These are phyloP conservation scores for Nectonema munidae DNA, from an alignment of 2,888 invertebrate species.

Conservation along the genomic window DNA sequence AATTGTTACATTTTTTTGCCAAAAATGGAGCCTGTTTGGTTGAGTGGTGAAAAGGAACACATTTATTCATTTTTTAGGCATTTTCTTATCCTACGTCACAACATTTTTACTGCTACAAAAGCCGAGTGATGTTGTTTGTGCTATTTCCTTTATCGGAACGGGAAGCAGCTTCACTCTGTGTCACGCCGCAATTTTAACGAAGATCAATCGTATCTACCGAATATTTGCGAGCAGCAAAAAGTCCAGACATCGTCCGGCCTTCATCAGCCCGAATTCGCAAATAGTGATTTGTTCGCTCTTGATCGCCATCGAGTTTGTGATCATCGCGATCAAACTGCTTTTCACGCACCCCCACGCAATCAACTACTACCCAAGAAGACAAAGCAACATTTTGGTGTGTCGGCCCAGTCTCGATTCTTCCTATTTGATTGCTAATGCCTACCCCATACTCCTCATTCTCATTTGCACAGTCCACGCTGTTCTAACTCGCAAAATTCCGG, in stretches of 20 bases:
- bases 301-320: slow-evolving; percentile 26
- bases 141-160: slow-evolving; percentile 23
- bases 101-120: slow-evolving; percentile 24
- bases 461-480: slow-evolving; percentile 28
- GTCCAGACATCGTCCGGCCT: slow-evolving; percentile 24
- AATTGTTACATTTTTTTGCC: too few species aligned
- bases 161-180: slow-evolving; percentile 25
- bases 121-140: slow-evolving; percentile 23
- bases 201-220: slow-evolving; percentile 24
- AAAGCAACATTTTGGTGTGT: slow-evolving; percentile 66
- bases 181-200: slow-evolving; percentile 25
- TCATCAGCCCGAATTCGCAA: slow-evolving; percentile 26
- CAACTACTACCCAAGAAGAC: slow-evolving; percentile 55
- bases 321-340: slow-evolving; percentile 64
- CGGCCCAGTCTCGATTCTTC: slow-evolving; percentile 42
- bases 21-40: too few species aligned
- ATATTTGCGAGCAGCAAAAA: slow-evolving; percentile 24
- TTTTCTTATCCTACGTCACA: slow-evolving; percentile 23
- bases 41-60: too few species aligned
- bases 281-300: slow-evolving; percentile 23
- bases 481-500: slow-evolving; percentile 25
- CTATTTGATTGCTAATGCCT: slow-evolving; percentile 33
- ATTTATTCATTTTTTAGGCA: too few species aligned
- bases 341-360: slow-evolving; percentile 57
- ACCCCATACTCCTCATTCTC: slow-evolving; percentile 55